phyloP scores from a whole-genome alignment of 2,888 invertebrate genomes.

The Acrobasis repandana region DNA sequence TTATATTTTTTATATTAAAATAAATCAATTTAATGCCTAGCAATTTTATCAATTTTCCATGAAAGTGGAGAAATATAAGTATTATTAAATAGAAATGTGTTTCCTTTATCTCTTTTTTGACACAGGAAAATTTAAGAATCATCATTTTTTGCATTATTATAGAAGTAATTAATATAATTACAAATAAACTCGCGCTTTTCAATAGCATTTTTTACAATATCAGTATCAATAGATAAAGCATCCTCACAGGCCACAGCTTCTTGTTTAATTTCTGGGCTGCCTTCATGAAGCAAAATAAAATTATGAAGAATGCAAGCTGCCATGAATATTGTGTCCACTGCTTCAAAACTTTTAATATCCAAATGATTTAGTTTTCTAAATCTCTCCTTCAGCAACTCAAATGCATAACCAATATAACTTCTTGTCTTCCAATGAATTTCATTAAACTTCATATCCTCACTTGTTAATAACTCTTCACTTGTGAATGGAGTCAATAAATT shows the following conservation, averaged over 20 bases:
- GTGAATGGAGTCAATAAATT: constrained; percentile 72
- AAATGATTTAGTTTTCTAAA: constrained; percentile 67
- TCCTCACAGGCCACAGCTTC: constrained; percentile 64
- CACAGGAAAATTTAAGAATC: constrained; percentile 14
- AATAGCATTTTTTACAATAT: constrained; percentile 60
- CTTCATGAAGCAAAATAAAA: constrained; percentile 70
- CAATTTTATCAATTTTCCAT: constrained; percentile 58
- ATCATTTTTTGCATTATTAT: constrained; percentile 39
- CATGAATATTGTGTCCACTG: constrained; percentile 55
- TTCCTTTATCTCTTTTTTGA: constrained; percentile 36
- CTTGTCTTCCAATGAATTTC: constrained; percentile 68
- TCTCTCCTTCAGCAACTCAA: constrained; percentile 65
- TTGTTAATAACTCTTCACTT: constrained; percentile 66
- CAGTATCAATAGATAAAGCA: constrained; percentile 60
- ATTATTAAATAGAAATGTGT: constrained; percentile 57
- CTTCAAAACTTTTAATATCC: constrained; percentile 57
- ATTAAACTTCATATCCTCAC: constrained; percentile 76
- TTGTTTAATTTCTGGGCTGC: constrained; percentile 60
- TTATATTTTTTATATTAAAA: constrained; percentile 62
- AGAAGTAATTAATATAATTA: constrained; percentile 72
- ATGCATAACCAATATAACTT: constrained; percentile 66
- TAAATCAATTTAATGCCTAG: constrained; percentile 56
- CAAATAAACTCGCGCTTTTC: constrained; percentile 75
- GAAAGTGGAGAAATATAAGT: constrained; percentile 65
- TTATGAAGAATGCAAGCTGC: constrained; percentile 73